A percentile compares a stretch with the other conserved stretches of the same genome.
Evolutionary conservation across 2,888 invertebrate species (phyloP).

Genomic region (Rhogogaster chlorosoma): DNA sequence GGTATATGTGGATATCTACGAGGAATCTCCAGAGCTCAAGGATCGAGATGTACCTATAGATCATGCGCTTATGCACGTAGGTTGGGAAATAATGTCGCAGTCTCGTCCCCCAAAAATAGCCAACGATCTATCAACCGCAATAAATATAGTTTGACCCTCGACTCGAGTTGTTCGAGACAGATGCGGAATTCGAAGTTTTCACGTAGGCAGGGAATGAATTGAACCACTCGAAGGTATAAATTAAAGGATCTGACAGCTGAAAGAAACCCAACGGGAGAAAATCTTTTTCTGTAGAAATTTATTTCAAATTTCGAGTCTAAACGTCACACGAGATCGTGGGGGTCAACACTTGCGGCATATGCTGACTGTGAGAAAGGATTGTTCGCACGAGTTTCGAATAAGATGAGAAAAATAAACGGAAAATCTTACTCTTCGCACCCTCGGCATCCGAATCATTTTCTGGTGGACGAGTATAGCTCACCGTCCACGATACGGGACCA

Average conservation of each 20-base stretch:
- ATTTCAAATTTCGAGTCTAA: constrained; percentile 9
- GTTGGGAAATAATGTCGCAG: not conserved
- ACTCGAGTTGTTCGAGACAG: constrained; percentile 34
- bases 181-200: constrained; percentile 35
- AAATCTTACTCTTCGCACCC: constrained; percentile 67
- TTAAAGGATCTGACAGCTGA: constrained; percentile 33
- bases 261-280: constrained; percentile 37
- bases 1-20: not conserved
- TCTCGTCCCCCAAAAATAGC: constrained; percentile 1
- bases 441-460: constrained; percentile 71
- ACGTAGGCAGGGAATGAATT: constrained; percentile 44
- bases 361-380: no score
- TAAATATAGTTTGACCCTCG: constrained; percentile 46
- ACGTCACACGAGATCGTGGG: not conserved
- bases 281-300: constrained; percentile 6
- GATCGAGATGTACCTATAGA: not conserved
- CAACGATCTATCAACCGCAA: constrained; percentile 18
- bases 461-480: constrained; percentile 74
- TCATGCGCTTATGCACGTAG: not conserved
- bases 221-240: constrained; percentile 37
- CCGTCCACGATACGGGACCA: constrained; percentile 75
- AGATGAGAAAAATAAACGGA: not conserved
- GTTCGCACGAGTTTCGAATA: not conserved
- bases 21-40: not conserved
- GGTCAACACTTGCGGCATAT: not conserved